A percentile compares a stretch with the other conserved stretches of the same genome.
These are phyloP conservation scores for Coracias cyanogaster DNA, from an alignment of 2,797 vertebrate genomes.

Conservation along the genomic window DNA sequence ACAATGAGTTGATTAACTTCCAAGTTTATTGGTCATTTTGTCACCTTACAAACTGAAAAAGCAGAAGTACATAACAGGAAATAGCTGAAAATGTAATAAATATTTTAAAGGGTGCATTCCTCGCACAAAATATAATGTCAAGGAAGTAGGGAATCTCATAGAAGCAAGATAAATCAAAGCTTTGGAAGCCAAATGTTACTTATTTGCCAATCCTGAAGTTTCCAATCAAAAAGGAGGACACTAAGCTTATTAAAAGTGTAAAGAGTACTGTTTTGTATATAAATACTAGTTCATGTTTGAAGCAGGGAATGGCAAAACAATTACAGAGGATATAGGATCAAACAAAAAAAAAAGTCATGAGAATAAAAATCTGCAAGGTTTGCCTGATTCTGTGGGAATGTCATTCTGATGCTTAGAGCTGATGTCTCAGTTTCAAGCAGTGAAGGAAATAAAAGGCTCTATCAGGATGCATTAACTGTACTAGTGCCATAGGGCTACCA, in stretches of 20 bases:
- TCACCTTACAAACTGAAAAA: neutral
- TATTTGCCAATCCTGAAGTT: neutral
- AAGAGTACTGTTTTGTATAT: neutral
- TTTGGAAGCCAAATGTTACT: neutral
- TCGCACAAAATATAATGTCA: neutral
- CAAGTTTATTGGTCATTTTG: neutral
- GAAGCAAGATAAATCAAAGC: neutral
- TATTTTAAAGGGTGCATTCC: neutral
- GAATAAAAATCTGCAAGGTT: neutral
- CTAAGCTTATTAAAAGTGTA: neutral
- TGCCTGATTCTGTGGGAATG: neutral
- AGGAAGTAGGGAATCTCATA: neutral
- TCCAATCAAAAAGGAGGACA: neutral
- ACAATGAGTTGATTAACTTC: neutral
- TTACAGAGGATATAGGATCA: neutral
- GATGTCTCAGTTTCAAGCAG: neutral
- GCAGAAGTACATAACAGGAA: neutral
- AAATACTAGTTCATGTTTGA: neutral
- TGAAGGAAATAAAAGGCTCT: neutral
- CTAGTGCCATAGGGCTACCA: neutral
- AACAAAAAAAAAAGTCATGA: accelerated
- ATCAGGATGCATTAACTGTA: neutral
- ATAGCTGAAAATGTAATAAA: neutral
- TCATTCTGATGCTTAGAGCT: neutral
- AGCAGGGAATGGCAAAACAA: neutral